phyloP scores from a whole-genome alignment of 1,140 invertebrate species.

The Zaprionus nigranus region DNA sequence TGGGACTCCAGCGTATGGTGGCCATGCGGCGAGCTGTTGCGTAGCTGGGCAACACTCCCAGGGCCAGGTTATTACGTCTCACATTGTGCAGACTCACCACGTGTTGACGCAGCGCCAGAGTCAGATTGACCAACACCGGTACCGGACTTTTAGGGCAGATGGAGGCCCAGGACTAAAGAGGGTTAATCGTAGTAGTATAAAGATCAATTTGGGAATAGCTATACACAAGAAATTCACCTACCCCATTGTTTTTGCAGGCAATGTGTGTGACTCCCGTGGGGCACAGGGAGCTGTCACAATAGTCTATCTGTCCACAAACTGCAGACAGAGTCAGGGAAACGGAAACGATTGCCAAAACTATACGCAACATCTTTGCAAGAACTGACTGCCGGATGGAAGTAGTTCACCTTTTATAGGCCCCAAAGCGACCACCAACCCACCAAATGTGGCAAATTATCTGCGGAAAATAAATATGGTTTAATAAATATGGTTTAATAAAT shows the following conservation, averaged over 20 bases:
- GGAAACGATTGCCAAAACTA: slow-evolving; percentile 20
- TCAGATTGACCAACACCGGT: slow-evolving; percentile 16
- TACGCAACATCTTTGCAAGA: slow-evolving; percentile 37
- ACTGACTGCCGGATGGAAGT: not conserved
- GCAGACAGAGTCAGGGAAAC: slow-evolving; percentile 4
- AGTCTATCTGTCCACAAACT: slow-evolving; percentile 33
- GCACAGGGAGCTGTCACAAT: slow-evolving; percentile 32
- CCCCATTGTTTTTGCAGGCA: slow-evolving; percentile 58
- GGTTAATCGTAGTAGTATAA: too few species aligned
- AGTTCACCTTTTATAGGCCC: slow-evolving; percentile 23
- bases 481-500: slow-evolving; percentile 6
- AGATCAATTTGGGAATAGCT: too few species aligned
- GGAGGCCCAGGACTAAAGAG: slow-evolving; percentile 29
- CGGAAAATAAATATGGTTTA: slow-evolving; percentile 4
- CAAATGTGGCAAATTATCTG: slow-evolving; percentile 7
- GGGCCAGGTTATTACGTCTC: slow-evolving; percentile 48
- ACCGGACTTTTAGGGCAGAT: slow-evolving; percentile 49
- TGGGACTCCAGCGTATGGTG: slow-evolving; percentile 62
- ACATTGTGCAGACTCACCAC: slow-evolving; percentile 49
- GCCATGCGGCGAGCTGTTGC: slow-evolving; percentile 57
- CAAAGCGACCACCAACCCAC: not conserved
- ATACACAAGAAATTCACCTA: slow-evolving; percentile 14
- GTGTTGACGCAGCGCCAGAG: not conserved
- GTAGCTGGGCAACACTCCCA: slow-evolving; percentile 33
- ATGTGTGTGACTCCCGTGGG: slow-evolving; percentile 32